phyloP scores from a whole-genome alignment of 2,113 vertebrate genomes.

The Cochlearius cochlearius region DNA sequence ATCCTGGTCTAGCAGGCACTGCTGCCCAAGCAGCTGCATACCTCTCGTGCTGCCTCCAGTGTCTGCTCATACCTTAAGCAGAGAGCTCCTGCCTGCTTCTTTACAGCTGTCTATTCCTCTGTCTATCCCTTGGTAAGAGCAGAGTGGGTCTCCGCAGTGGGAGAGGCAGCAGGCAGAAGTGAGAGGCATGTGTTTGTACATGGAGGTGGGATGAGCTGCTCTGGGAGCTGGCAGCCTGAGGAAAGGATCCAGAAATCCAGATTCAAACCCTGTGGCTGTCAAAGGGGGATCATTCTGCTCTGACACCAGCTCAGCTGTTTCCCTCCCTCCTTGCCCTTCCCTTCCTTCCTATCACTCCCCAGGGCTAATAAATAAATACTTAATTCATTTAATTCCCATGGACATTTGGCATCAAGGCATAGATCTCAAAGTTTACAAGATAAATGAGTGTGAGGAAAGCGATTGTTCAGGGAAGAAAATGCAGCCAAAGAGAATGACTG shows the following conservation, averaged over 20 bases:
- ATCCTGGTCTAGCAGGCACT: not conserved
- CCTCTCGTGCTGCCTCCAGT: not conserved
- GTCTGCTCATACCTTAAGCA: not conserved
- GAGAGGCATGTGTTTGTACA: accelerated
- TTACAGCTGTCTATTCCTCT: not conserved
- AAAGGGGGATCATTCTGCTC: not conserved
- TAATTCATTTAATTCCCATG: not conserved
- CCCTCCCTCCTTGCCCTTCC: not conserved
- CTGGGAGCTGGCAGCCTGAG: not conserved
- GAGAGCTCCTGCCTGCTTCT: not conserved
- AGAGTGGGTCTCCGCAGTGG: not conserved
- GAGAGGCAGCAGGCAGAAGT: not conserved
- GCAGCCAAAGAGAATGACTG: not conserved
- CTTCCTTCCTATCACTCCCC: not conserved
- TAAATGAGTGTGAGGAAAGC: not conserved
- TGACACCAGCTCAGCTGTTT: not conserved
- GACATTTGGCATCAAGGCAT: not conserved
- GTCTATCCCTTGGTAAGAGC: not conserved
- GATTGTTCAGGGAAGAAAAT: not conserved
- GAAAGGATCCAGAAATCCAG: not conserved
- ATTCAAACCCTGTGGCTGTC: not conserved
- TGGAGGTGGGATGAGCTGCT: not conserved
- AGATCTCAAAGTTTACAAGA: not conserved
- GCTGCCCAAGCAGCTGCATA: not conserved
- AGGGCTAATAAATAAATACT: not conserved